Conservation (phyloP, 2,113 vertebrate genomes). For the Mobula birostris region DNA sequence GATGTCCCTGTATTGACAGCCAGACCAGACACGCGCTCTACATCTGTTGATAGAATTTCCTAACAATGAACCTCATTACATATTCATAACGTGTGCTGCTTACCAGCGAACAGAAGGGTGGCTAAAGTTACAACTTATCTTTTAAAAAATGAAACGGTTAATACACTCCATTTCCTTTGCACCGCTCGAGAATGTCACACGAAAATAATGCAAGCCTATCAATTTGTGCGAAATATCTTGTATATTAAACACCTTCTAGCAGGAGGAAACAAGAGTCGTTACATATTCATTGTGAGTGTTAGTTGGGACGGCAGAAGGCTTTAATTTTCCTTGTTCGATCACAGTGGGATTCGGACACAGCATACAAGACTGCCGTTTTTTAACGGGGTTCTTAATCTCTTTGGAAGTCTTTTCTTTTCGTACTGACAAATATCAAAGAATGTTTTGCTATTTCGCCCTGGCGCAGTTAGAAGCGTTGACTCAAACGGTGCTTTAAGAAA, state of each 20-base stretch:
- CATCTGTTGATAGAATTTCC: constrained; percentile 60
- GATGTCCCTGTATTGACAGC: constrained; percentile 53
- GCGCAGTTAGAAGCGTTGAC: background rate
- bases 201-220: background rate
- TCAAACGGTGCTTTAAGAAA: background rate
- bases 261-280: background rate
- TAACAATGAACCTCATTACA: constrained; percentile 68
- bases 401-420: too few species aligned
- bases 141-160: background rate
- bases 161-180: background rate
- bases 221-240: background rate
- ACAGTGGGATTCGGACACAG: background rate
- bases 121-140: constrained; percentile 30
- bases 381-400: background rate
- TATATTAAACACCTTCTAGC: background rate
- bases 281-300: background rate
- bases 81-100: constrained; percentile 61
- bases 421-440: background rate
- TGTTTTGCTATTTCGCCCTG: background rate
- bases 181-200: background rate
- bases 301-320: background rate
- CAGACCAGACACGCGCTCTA: constrained; percentile 48
- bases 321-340: background rate
- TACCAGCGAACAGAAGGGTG: constrained; percentile 26
- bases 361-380: background rate